Base-by-base conservation (phyloP, 2,888 invertebrate species). In the Pyrrhosoma nymphula region DNA sequence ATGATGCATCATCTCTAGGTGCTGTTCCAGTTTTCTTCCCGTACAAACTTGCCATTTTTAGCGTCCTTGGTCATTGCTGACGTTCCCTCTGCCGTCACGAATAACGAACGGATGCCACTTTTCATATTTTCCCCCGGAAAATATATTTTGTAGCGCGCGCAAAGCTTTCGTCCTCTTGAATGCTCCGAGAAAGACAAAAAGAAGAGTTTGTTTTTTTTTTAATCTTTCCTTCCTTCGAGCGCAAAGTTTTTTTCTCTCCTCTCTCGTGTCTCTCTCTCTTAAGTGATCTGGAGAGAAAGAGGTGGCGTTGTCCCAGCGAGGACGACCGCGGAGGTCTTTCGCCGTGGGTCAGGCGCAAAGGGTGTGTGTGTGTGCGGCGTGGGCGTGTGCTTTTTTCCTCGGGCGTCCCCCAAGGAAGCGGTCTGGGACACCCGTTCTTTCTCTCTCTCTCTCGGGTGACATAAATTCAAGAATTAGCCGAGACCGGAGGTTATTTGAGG, bases 381-480 rank as follows among this genome's bases (percentile, higher is more conserved):
- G 35, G 82, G 82, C 82, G 82, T 35, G 82, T 14, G 30, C 35
- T 82, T 82, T 35, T 47, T 30, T n/a, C 35, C 35, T 14, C 30
- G 82, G 82, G 35, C 30, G 16, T 30, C 35, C 82, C 82, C 35
- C 82, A 82, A 82, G 82, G 82, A 35, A 82, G 82, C 35, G 35
- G 14, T 30, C 35, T 82, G 82, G 82, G 82, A 35, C 35, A 14
- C 30, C 82, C 82, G 82, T 82, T 14, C 60, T 60, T 14, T 20
- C 12, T 82, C 82, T 75, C 30, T 12, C 35, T 69, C 82, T 82
- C n/a, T 35, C 82, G 35, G 82, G 82, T 82, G 82, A 82, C 35
- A 82, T 35, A 82, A 82, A 82, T 82, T 82, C 82, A 82, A 82
- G 82, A 82, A 82, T 82, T 82, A 82, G 82, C 35, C 82, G 82